These are phyloP conservation scores for Cotesia chilonis DNA, from an alignment of 1,140 invertebrate species.

Conservation along the genomic window DNA sequence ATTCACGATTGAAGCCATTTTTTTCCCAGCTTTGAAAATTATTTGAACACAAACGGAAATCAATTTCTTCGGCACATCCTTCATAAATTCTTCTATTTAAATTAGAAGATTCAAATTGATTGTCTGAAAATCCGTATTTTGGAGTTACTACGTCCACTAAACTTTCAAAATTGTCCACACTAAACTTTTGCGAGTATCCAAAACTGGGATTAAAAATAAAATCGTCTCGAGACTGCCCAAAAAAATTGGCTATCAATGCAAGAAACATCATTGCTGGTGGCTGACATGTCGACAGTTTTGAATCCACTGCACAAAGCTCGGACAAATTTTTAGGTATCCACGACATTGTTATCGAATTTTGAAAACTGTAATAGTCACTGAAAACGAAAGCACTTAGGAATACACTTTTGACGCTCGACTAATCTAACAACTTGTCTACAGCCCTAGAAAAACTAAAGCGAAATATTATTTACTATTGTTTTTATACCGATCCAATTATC, in stretches of 20 bases:
- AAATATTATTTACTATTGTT: slow-evolving; percentile 9
- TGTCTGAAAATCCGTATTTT: no score
- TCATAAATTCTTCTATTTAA: no score
- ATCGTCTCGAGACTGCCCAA: slow-evolving; percentile 66
- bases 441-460: neutral
- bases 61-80: no score
- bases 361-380: no score
- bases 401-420: no score
- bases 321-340: slow-evolving; percentile 70
- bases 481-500: neutral
- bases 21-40: slow-evolving; percentile 52
- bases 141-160: no score
- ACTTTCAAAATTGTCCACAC: no score
- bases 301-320: slow-evolving; percentile 63
- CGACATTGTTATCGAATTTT: slow-evolving; percentile 56
- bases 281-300: slow-evolving; percentile 68
- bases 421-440: no score
- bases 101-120: no score
- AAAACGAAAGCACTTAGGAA: no score
- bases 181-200: no score
- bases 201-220: neutral
- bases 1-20: slow-evolving; percentile 65
- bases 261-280: slow-evolving; percentile 68
- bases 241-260: slow-evolving; percentile 66
- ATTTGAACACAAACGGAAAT: no score